Evolutionary conservation across 1,140 invertebrate species (phyloP).

Genomic region (Drosophila sucinea): DNA sequence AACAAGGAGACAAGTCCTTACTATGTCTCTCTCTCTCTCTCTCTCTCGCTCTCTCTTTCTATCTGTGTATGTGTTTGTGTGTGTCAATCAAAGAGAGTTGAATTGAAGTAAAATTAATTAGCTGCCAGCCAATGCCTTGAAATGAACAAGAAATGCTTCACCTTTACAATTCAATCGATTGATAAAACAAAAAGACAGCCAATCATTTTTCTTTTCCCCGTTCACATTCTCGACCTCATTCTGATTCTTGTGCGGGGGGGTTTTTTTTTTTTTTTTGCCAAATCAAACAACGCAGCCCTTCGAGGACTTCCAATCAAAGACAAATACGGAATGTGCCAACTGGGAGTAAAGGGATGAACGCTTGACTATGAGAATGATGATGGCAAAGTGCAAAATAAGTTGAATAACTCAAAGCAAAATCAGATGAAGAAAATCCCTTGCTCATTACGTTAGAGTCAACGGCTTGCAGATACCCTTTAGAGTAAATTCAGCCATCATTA

Average conservation of each 20-base stretch:
- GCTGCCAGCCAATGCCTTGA: slow-evolving; percentile 25
- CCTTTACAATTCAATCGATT: slow-evolving; percentile 47
- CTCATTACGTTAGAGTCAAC: not conserved
- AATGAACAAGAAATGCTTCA: slow-evolving; percentile 34
- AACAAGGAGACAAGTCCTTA: slow-evolving; percentile 7
- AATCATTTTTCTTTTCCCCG: slow-evolving; percentile 31
- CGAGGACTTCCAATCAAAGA: slow-evolving; percentile 52
- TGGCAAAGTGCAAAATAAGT: slow-evolving; percentile 37
- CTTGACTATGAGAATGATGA: slow-evolving; percentile 17
- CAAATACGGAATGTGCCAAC: slow-evolving; percentile 35
- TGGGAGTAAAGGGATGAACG: not conserved
- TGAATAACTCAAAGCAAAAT: slow-evolving; percentile 44
- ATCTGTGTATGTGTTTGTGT: not conserved
- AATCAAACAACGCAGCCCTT: slow-evolving; percentile 22
- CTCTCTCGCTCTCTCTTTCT: too few relatives aligned
- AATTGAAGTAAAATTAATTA: slow-evolving; percentile 65
- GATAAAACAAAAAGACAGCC: slow-evolving; percentile 28
- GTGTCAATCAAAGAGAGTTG: slow-evolving; percentile 70
- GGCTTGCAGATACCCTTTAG: not conserved
- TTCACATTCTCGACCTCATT: not conserved
- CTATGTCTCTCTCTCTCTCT: not conserved
- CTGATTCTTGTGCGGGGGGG: not conserved
- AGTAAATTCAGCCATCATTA: too few relatives aligned
- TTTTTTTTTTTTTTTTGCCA: slow-evolving; percentile 39
- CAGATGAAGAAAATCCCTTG: slow-evolving; percentile 23